Evolutionary conservation across 2,797 vertebrate genomes (phyloP).

Genomic region (Toxotes lorentzi): DNA sequence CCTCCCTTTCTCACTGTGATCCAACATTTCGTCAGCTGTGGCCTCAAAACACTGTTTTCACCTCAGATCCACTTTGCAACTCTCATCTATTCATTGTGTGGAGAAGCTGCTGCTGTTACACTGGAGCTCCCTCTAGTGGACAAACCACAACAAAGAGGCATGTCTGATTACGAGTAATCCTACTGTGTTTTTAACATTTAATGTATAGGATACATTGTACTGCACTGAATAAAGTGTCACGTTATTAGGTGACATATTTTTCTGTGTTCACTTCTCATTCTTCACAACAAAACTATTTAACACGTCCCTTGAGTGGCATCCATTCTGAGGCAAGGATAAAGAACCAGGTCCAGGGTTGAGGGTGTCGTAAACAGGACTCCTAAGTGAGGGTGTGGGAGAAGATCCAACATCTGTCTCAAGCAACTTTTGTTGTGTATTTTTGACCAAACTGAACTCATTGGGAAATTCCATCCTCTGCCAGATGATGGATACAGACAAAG

Average conservation of each 20-base stretch:
- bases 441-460: conserved; percentile 5
- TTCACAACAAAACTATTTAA: background rate
- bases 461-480: background rate
- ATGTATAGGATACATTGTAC: background rate
- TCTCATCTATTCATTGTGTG: conserved; percentile 20
- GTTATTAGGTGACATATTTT: background rate
- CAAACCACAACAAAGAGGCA: background rate
- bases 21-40: conserved; percentile 78
- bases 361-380: background rate
- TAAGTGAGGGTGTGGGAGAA: background rate
- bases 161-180: background rate
- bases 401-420: background rate
- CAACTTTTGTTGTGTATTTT: background rate
- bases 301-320: background rate
- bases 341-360: background rate
- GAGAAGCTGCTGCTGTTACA: conserved; percentile 3
- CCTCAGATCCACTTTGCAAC: conserved; percentile 56
- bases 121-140: conserved; percentile 78
- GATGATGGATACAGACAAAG: background rate
- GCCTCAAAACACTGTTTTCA: conserved; percentile 66
- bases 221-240: background rate
- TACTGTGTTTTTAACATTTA: background rate
- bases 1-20: conserved; percentile 62
- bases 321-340: background rate
- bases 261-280: background rate